Evolutionary conservation across 1,140 invertebrate species (phyloP), one percentile per base, ranked within the genome.

Genomic region (Nomia melanderi): DNA sequence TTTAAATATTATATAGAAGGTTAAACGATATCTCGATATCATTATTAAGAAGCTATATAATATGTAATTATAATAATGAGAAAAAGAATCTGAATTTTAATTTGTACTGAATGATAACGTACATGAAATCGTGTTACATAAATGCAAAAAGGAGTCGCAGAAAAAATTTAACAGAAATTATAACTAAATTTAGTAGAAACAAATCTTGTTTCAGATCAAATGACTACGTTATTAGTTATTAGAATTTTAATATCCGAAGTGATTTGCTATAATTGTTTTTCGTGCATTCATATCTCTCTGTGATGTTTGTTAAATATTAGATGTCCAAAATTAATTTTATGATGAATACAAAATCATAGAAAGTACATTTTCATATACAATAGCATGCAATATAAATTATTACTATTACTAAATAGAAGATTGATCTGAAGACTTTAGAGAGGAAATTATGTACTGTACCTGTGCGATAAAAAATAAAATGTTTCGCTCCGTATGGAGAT

Each of bases 371-470:
- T 83, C 62, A 39, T 79, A 64, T 79, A 79, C 66, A 69, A 82
- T 69, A 56, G 53, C 62, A 79, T 79, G 39, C 44, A 39, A 83
- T 23, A 75, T 39, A 75, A 60, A 71, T 79, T 41, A 71, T 39
- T 78, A 36, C 23, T 41, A 71, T 39, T 74, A 36, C 20, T 70
- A 73, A 82, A 65, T 53, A 71, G 53, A 74, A 69, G 53, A 60
- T 77, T 65, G n/a, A 36, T 82, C 66, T 33, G 50, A 82, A 60
- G 39, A 54, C 63, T 69, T 53, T 72, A 81, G 56, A 67, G 71
- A 73, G 56, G 14, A 63, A 63, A 72, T 69, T 82, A 63, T 59
- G 70, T 82, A 36, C 67, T 82, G 81, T 82, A 81, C 81, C 81
- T 82, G 79, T 67, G 53, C 54, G 69, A 82, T 50, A 75, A 65